Conservation (phyloP, 1,140 invertebrate species). For the Drosophila tsacasi region DNA sequence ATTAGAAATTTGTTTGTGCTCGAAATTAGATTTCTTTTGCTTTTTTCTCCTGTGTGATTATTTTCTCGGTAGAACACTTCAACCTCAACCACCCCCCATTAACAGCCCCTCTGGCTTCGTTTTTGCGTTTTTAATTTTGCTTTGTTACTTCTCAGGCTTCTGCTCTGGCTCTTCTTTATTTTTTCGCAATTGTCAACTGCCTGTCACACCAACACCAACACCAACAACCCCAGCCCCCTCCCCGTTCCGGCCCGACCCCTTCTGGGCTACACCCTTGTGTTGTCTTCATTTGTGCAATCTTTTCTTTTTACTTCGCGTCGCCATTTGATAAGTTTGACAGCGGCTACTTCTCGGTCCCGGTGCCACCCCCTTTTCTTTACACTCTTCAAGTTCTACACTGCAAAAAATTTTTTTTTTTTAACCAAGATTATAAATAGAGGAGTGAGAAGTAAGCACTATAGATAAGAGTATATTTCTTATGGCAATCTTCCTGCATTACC, state of each 20-base stretch:
- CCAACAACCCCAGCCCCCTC: not conserved
- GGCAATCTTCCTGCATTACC: not conserved
- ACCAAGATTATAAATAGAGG: too few species aligned
- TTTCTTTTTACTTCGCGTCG: slow-evolving; percentile 66
- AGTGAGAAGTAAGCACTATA: not conserved
- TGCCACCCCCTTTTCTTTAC: not conserved
- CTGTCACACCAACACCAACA: slow-evolving; percentile 14
- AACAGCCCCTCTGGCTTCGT: slow-evolving; percentile 40
- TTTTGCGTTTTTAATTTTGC: slow-evolving; percentile 82
- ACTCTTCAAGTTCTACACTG: slow-evolving; percentile 8
- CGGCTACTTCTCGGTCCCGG: slow-evolving; percentile 61
- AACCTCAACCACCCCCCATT: not conserved
- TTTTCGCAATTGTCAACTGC: slow-evolving; percentile 71
- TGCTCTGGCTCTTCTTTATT: slow-evolving; percentile 22
- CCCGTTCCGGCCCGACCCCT: slow-evolving; percentile 2
- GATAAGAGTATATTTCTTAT: not conserved
- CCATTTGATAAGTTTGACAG: slow-evolving; percentile 82
- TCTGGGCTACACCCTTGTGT: slow-evolving; percentile 20
- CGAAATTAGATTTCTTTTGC: not conserved
- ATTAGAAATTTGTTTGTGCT: not conserved
- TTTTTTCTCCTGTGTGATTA: not conserved
- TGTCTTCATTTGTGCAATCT: slow-evolving; percentile 43
- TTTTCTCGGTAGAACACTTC: not conserved
- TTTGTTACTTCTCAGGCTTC: slow-evolving; percentile 50
- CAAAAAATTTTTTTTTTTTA: too few species aligned